These are phyloP conservation scores for Cryptoprocta ferox DNA, from an alignment of 2,797 vertebrate genomes.

Conservation along the genomic window DNA sequence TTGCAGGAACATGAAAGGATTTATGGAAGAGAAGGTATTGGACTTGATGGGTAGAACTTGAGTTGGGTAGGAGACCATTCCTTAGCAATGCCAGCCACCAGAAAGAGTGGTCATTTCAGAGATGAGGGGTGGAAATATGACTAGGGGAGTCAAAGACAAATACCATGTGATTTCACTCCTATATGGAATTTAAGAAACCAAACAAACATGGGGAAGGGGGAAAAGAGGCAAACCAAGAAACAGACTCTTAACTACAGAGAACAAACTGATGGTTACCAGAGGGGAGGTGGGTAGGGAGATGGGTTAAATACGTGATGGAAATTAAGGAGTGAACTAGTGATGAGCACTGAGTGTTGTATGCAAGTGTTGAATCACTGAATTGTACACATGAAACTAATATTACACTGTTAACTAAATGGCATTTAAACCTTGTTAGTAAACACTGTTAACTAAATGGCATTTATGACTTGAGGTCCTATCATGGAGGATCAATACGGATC, in stretches of 20 bases:
- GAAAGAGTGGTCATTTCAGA: not conserved
- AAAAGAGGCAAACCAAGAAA: not conserved
- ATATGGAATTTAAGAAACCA: not conserved
- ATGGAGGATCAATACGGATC: not conserved
- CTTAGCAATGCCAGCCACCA: not conserved
- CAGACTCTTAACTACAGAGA: not conserved
- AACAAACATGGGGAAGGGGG: not conserved
- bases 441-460: not conserved
- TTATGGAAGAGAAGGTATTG: not conserved
- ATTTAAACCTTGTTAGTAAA: not conserved
- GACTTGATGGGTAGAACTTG: not conserved
- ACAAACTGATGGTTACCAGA: not conserved
- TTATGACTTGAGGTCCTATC: not conserved
- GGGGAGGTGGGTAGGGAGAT: not conserved
- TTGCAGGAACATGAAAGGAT: not conserved
- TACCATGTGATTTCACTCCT: not conserved
- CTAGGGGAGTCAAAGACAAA: not conserved
- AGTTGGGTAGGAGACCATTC: not conserved
- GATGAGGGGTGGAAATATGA: not conserved
- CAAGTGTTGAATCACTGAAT: not conserved
- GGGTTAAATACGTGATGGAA: not conserved
- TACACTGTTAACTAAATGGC: not conserved
- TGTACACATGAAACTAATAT: not conserved
- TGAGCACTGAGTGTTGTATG: not conserved
- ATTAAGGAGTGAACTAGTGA: not conserved